Conservation (phyloP, 2,888 invertebrate species). For the Nemurella pictetii region DNA sequence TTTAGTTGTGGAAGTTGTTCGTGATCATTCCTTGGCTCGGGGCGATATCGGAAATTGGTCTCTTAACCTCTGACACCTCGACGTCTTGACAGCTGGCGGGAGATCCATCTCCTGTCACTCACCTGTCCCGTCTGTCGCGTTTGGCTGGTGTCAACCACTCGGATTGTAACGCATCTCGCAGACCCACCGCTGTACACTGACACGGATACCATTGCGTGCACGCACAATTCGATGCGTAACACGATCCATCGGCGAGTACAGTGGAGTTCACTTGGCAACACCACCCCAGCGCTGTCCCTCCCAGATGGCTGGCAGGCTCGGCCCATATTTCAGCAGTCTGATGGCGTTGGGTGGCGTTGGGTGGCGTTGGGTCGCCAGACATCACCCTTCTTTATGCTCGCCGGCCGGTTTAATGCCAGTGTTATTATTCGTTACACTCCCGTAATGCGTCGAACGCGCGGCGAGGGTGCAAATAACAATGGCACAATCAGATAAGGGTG, state of each 20-base stretch:
- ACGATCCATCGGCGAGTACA: background rate
- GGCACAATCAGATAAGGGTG: constrained; percentile 10
- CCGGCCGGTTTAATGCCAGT: background rate
- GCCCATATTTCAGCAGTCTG: background rate
- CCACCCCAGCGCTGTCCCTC: background rate
- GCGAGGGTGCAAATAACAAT: constrained; percentile 7
- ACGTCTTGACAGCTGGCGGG: too few relatives aligned
- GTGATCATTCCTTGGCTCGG: background rate
- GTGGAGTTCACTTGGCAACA: background rate
- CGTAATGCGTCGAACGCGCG: background rate
- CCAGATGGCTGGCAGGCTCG: background rate
- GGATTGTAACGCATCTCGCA: too few relatives aligned
- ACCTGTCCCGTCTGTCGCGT: too few relatives aligned
- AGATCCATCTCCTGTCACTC: too few relatives aligned
- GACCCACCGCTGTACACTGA: too few relatives aligned
- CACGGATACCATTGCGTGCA: too few relatives aligned
- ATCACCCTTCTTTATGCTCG: background rate
- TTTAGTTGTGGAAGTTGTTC: background rate
- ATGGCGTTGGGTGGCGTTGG: too few relatives aligned
- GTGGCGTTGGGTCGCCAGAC: background rate
- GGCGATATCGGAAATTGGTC: background rate
- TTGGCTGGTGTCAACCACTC: too few relatives aligned
- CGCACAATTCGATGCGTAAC: background rate
- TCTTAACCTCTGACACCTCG: background rate
- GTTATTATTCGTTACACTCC: constrained; percentile 3